phyloP scores from a whole-genome alignment of 2,113 vertebrate species.

The Ceyx margarethae region DNA sequence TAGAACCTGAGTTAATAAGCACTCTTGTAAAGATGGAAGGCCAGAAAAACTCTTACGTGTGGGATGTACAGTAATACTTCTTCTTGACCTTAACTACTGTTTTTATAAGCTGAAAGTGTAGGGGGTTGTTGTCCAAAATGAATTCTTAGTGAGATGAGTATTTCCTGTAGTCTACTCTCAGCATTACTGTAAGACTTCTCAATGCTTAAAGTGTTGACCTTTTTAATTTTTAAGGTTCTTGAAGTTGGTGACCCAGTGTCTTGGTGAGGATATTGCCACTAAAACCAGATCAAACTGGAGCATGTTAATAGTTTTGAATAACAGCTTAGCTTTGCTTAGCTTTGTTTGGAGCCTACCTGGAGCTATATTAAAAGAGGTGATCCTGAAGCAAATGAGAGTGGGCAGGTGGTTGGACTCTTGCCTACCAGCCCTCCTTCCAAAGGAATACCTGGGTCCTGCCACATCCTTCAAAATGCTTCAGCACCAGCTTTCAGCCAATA shows the following conservation, averaged over 20 bases:
- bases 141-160: not conserved
- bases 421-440: not conserved
- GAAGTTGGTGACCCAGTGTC: not conserved
- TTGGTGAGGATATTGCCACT: accelerated
- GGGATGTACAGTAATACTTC: not conserved
- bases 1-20: not conserved
- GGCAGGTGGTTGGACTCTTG: not conserved
- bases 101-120: not conserved
- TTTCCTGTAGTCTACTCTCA: not conserved
- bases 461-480: not conserved
- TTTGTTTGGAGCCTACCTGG: not conserved
- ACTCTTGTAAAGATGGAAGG: not conserved
- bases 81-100: not conserved
- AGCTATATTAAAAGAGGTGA: not conserved
- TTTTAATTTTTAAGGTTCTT: not conserved
- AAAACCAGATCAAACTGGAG: not conserved
- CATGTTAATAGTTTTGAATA: not conserved
- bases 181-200: not conserved
- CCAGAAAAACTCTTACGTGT: not conserved
- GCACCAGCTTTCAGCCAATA: not conserved
- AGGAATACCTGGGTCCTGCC: not conserved
- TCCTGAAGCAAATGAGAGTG: not conserved
- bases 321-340: not conserved
- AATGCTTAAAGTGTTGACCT: not conserved
- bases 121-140: not conserved